A percentile compares a stretch with the other conserved stretches of the same genome.
These are phyloP conservation scores for human DNA, from an alignment of 2,113 vertebrate genomes.

Conservation along the genomic window GRCh38 chr4:6406001-6406500, in stretches of 20 bases:
- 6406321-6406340: not conserved
- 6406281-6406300: not conserved
- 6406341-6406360: rapidly evolving
- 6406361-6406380: not conserved
- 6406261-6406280: not conserved
- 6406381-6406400: not conserved
- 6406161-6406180: not conserved
- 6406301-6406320: rapidly evolving
- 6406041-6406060: rapidly evolving
- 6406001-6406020: rapidly evolving
- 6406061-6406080: not conserved
- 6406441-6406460: no score
- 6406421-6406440: not conserved
- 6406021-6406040: rapidly evolving
- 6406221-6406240: rapidly evolving
- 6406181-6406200: rapidly evolving
- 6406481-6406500: no score
- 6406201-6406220: not conserved
- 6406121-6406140: not conserved
- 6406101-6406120: rapidly evolving
- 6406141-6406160: not conserved
- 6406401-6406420: rapidly evolving
- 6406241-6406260: not conserved
- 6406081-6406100: not conserved
- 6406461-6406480: no score